Evolutionary conservation across 30 jellyfish, hydroid and myxozoan species (phyloP), one percentile per base, ranked within the genome.

Genomic region (Phacellophora camtschatica): DNA sequence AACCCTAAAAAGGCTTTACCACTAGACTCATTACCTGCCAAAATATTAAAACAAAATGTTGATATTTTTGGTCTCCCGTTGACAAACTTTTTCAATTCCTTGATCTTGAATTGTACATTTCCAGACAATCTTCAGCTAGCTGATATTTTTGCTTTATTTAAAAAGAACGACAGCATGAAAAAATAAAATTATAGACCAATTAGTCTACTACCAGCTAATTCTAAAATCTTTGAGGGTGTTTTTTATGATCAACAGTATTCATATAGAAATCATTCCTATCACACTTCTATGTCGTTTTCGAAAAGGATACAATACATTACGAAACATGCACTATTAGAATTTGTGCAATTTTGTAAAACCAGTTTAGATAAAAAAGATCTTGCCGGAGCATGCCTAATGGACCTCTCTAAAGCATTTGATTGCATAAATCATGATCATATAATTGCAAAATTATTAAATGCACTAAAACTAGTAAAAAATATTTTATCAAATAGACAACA

Each of bases 221-320:
- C 62, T 19, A 66, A 66, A 25, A 33, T 25, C 31, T 66, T 66
- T 66, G 80, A 66, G 80, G 33, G 70, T 18, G 66, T 66, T 3
- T 29, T 33, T 66, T 37, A 66, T 41, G 7, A 23, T 13, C 70
- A 66, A 28, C 35, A 9, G 28, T 66, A 31, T 66, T 19, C 16
- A 18, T 15, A 5, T 41, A 66, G 4, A 3, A 29, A 18, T 66
- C 35, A 9, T 66, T 66, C 13, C 71, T 66, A 66, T 27, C 35
- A 7, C 11, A 24, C n/a, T n/a, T n/a, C n/a, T n/a, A n/a, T n/a
- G n/a, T n/a, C n/a, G n/a, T n/a, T n/a, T n/a, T n/a, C n/a, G n/a
- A n/a, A n/a, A n/a, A n/a, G n/a, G n/a, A n/a, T n/a, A n/a, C n/a
- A n/a, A n/a, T n/a, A n/a, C n/a, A n/a, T n/a, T n/a, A n/a, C n/a